Base-by-base conservation (phyloP, 1,140 invertebrate genomes). In the Anastrepha obliqua region DNA sequence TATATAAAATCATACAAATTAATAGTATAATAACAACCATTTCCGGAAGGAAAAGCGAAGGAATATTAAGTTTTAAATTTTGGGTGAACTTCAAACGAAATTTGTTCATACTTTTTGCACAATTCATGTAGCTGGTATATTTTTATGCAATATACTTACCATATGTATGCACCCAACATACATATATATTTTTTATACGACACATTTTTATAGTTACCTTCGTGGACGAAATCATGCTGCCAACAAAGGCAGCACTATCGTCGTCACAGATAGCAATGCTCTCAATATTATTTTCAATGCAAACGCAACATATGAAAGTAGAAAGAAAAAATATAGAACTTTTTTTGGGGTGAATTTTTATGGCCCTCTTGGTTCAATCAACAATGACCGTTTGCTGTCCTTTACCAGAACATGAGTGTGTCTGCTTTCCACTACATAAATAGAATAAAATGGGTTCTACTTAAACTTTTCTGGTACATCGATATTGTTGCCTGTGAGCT, bases 211-310 rank as follows among this genome's bases (percentile, higher is more conserved):
- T 17, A 44, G 67, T 74, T 74, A 44, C 67, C 44, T 74, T 39
- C 13, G 9, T n/a, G 60, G 17, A 62, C 8, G 17, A 15, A 17
- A 0, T 15, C 17, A 62, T 47, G 67, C 67, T 42, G 39, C 67
- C 67, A 74, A 74, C 67, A 74, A 74, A 74, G 67, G 44, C 67
- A 74, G 42, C 67, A 44, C 15, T 74, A 47, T 47, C 39, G 5
- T 29, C n/a, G 39, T 74, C 9, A 6, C 67, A 74, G 67, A 74
- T 74, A 74, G 67, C 39, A 74, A 74, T 74, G 67, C 15, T 42
- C 67, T 47, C 67, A 47, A 74, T 74, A 44, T 74, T 74, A 74
- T 74, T 74, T 42, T 74, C 67, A 74, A 44, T 74, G 42, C 42
- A 74, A 74, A 4, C 7, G 42, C 67, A 74, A 47, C 67, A 7